Base-by-base conservation (phyloP, 2,113 vertebrate genomes). In the Elephas maximus region DNA sequence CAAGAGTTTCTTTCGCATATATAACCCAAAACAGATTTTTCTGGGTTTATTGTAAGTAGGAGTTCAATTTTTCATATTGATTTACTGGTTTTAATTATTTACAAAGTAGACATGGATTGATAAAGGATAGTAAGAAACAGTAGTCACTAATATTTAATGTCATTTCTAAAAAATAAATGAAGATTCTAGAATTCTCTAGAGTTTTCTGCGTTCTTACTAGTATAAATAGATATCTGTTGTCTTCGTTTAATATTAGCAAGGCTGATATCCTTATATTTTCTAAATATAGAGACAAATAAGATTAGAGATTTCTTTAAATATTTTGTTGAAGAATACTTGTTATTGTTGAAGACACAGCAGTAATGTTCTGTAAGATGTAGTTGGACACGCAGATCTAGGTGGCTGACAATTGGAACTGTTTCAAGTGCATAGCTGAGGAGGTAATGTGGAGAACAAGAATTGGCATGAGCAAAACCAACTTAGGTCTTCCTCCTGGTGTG, bases 1-100 rank as follows among this genome's bases (percentile, higher is more conserved):
- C 95, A 97, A 98, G 85, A 95, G 77, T 96, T 95, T 95, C 92
- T 97, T 97, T 96, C 97, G 88, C 93, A 97, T 97, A 90, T 90
- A 90, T 90, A 97, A 94, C 82, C 89, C 89, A 88, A 81, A 97
- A 76, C 92, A 80, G 77, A 92, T 96, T 97, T 97, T 97, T 97
- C 84, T 97, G 92, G 80, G 89, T 96, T 88, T 94, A 93, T 60
- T 97, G 65, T 97, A 97, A 95, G 96, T 96, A 92, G 95, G 96
- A 96, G 96, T 96, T 96, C 79, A 78, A 44, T 69, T 91, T 93
- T 87, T 71, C 44, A 71, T 91, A 63, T 67, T 53, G 21, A 83
- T 87, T 82, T 44, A 71, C 62, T n/a, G 76, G 21, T 15, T 95
- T 90, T 82, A 41, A 48, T 65, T 88, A 83, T 91, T 91, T 73